Percentiles rank a stretch among this genome's conserved stretches.
Conservation (phyloP, 2,113 vertebrate genomes). For the Sebastes schlegelii region DNA sequence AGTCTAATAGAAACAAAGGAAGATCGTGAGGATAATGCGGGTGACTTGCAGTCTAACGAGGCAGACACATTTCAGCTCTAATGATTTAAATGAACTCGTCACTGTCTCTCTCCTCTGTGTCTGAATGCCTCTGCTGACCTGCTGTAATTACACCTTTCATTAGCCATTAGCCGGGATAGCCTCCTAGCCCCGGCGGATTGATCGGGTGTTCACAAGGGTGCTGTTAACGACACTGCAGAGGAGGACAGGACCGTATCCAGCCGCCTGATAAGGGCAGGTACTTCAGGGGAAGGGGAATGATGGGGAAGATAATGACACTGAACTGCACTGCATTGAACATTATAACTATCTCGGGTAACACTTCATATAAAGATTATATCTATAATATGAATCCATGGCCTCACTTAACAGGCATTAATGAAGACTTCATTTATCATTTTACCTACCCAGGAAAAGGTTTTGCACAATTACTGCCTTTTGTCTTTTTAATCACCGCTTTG, state of each 20-base stretch:
- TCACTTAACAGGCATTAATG: constrained; percentile 36
- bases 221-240: constrained; percentile 66
- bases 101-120: constrained; percentile 54
- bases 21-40: constrained; percentile 64
- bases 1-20: constrained; percentile 63
- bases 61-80: constrained; percentile 73
- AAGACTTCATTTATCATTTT: constrained; percentile 31
- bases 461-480: not conserved
- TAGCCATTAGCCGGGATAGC: constrained; percentile 77
- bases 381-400: constrained; percentile 51
- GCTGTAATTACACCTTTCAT: constrained; percentile 83
- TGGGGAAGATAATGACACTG: constrained; percentile 61
- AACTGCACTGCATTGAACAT: constrained; percentile 35
- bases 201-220: constrained; percentile 61
- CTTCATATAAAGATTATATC: constrained; percentile 62
- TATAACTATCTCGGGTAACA: constrained; percentile 55
- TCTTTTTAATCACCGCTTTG: constrained; percentile 7
- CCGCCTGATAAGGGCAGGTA: constrained; percentile 70
- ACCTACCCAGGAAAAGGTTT: constrained; percentile 4
- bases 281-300: constrained; percentile 59
- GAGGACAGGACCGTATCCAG: constrained; percentile 45
- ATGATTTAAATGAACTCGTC: constrained; percentile 79
- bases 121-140: constrained; percentile 69
- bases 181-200: constrained; percentile 66
- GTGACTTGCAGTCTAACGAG: constrained; percentile 71